Evolutionary conservation across 2,113 vertebrate species (phyloP).

Genomic region (Gadus chalcogrammus): DNA sequence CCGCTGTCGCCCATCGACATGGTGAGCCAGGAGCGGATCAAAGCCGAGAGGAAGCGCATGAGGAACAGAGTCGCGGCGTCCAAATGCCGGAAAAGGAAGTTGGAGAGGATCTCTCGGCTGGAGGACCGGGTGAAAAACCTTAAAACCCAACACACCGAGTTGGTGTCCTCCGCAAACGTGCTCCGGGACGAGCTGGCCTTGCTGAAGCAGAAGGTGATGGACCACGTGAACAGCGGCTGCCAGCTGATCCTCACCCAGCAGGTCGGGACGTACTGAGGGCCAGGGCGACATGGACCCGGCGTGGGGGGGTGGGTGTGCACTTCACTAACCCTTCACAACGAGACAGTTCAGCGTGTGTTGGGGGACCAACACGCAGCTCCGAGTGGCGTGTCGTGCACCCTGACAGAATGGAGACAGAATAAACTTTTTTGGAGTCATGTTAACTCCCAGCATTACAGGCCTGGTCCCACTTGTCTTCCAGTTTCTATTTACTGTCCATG

Average conservation of each 20-base stretch:
- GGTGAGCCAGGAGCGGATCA: constrained; percentile 96
- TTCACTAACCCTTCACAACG: not conserved
- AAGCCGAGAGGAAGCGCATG: constrained; percentile 97
- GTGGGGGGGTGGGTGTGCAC: not conserved
- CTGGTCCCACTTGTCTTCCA: not conserved
- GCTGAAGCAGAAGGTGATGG: constrained; percentile 99
- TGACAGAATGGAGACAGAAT: constrained; percentile 23
- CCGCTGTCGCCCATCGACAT: constrained; percentile 96
- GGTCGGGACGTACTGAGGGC: constrained; percentile 89
- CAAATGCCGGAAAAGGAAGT: constrained; percentile 89
- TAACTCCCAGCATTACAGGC: constrained; percentile 10
- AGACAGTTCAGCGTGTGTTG: constrained; percentile 35
- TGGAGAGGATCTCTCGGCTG: constrained; percentile 91
- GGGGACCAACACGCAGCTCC: constrained; percentile 61
- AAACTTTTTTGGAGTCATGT: constrained; percentile 19
- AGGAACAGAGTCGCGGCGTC: constrained; percentile 95
- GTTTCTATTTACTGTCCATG: not conserved
- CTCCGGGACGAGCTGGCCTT: constrained; percentile 96
- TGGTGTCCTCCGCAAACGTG: constrained; percentile 94
- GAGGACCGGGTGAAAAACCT: constrained; percentile 96
- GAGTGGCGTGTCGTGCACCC: constrained; percentile 22
- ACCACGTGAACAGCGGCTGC: constrained; percentile 97
- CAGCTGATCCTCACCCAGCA: constrained; percentile 97
- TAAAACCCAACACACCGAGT: constrained; percentile 94
- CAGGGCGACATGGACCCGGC: not conserved